Evolutionary conservation across 2,888 invertebrate species (phyloP).

Genomic region (Acanthococcus lagerstroemiae): DNA sequence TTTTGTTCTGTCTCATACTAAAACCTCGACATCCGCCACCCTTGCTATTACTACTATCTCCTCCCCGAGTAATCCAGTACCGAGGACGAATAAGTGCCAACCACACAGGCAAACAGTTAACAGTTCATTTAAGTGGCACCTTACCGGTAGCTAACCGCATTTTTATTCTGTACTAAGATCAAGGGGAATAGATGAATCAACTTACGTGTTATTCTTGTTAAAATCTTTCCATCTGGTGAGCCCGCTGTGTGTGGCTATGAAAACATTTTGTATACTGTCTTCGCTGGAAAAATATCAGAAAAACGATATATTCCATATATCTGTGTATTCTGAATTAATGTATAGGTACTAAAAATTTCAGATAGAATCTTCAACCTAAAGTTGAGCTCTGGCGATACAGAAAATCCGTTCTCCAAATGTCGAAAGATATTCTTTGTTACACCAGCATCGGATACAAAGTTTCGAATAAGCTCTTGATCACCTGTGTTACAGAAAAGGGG

Average conservation of each 20-base stretch:
- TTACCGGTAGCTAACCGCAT: too few relatives aligned
- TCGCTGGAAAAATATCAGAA: neutral
- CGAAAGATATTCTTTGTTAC: slow-evolving; percentile 67
- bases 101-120: too few relatives aligned
- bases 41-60: too few relatives aligned
- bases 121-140: too few relatives aligned
- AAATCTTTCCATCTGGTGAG: slow-evolving; percentile 76
- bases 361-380: neutral
- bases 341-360: neutral
- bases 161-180: too few relatives aligned
- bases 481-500: slow-evolving; percentile 47
- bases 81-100: too few relatives aligned
- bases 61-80: too few relatives aligned
- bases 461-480: slow-evolving; percentile 73
- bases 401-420: slow-evolving; percentile 30
- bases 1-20: too few relatives aligned
- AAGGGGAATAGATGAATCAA: too few relatives aligned
- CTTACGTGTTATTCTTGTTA: slow-evolving; percentile 37
- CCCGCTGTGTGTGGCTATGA: slow-evolving; percentile 82
- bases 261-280: slow-evolving; percentile 40
- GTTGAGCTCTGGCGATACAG: neutral
- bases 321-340: neutral
- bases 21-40: too few relatives aligned
- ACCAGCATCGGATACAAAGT: slow-evolving; percentile 77
- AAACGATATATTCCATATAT: neutral